Evolutionary conservation across 2,113 vertebrate genomes (phyloP), one percentile per base, ranked within the genome.

Genomic region (Cyanoramphus novaezelandiae): DNA sequence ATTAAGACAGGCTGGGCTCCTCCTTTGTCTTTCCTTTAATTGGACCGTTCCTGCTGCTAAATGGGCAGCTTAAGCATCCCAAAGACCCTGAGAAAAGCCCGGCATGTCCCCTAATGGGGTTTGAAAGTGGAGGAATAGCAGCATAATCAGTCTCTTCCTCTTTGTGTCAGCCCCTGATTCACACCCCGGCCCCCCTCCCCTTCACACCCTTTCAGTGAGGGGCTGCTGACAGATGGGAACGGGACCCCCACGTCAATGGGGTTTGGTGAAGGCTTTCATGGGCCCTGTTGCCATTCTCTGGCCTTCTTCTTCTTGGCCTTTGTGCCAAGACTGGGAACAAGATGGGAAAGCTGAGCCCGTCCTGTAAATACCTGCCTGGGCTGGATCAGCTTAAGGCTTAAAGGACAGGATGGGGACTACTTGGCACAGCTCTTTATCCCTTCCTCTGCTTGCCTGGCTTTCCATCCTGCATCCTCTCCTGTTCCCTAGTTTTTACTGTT

Each of bases 201-300:
- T 97, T 65, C 98, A 92, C 98, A 95, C 96, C 97, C 98, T 98
- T 97, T 98, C 98, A 98, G 97, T 91, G 94, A 95, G 97, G 7
- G 98, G 97, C 97, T 97, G 98, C 98, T 98, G 98, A 98, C 98
- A 98, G 98, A 98, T 98, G 98, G 98, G 98, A 98, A 98, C 97
- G 97, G 95, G 97, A 95, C 97, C 93, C 97, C 97, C 97, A 97
- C 97, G 96, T 98, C 98, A 98, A 97, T 98, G 98, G 98, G 97
- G 96, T 97, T 97, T 98, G 98, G 97, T 97, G 98, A 98, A 97
- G 96, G 97, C 97, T 97, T 99, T 98, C 90, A 98, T 97, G 98
- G 98, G 98, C 98, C 98, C 97, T 57, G 84, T 97, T 97, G 82
- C 92, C 93, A 85, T 86, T 90, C 82, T 91, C 79, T 65, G 67